Evolutionary conservation across 2,888 invertebrate genomes (phyloP).

Genomic region (Nomada flava): DNA sequence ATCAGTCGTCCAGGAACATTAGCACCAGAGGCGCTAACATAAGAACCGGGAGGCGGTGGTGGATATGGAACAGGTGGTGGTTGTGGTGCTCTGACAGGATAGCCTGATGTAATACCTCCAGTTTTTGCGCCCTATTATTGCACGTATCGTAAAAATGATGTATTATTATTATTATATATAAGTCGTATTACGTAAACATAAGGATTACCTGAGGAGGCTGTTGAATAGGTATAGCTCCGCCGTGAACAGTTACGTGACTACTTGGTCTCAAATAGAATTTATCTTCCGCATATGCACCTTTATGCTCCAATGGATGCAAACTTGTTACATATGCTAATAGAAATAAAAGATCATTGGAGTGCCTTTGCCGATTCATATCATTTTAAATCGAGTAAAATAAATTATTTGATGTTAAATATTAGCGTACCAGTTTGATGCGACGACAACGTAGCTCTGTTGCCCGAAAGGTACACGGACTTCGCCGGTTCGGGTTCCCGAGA

Average conservation of each 20-base stretch:
- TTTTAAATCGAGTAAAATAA: neutral
- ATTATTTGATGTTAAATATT: neutral
- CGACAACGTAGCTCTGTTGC: constrained; percentile 76
- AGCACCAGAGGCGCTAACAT: constrained; percentile 78
- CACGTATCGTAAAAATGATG: constrained; percentile 22
- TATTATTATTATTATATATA: neutral
- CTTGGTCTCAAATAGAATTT: constrained; percentile 85
- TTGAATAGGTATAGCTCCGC: constrained; percentile 86
- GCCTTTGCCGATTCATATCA: neutral
- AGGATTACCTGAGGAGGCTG: constrained; percentile 85
- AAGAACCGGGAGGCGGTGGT: constrained; percentile 78
- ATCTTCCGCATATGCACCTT: constrained; percentile 82
- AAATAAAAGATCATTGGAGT: constrained; percentile 13
- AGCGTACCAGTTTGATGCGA: constrained; percentile 78
- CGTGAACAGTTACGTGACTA: constrained; percentile 86
- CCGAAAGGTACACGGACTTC: constrained; percentile 80
- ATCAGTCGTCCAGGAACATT: constrained; percentile 79
- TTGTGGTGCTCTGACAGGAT: constrained; percentile 88
- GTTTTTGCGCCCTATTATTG: constrained; percentile 88
- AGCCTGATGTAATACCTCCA: constrained; percentile 93
- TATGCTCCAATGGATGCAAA: constrained; percentile 82
- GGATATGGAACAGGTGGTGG: constrained; percentile 79
- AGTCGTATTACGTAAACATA: constrained; percentile 6
- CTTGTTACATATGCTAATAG: constrained; percentile 80
- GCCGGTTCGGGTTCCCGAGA: constrained; percentile 79